Percentiles rank a stretch among this genome's conserved stretches.
Evolutionary conservation across 2,113 vertebrate species (phyloP).

Genomic region (Scartelaos histophorus): DNA sequence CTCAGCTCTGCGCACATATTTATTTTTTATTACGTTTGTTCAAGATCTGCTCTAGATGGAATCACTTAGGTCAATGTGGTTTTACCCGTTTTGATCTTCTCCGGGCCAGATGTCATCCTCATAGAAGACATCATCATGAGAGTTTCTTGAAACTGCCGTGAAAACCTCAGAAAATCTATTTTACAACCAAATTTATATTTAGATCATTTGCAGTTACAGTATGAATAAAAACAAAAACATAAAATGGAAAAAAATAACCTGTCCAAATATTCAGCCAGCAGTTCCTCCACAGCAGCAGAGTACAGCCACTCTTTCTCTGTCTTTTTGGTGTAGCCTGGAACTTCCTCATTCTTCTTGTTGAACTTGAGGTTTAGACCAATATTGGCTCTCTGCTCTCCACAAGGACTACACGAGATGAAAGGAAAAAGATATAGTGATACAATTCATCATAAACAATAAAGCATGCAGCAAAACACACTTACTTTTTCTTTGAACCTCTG

Average conservation of each 20-base stretch:
- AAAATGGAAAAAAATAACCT: constrained; percentile 70
- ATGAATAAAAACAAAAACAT: not conserved
- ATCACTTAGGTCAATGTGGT: not conserved
- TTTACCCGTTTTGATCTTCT: constrained; percentile 90
- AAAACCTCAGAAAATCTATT: constrained; percentile 91
- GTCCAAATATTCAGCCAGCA: constrained; percentile 93
- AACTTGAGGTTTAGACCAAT: constrained; percentile 97
- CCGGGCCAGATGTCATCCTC: constrained; percentile 97
- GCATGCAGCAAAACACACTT: constrained; percentile 53
- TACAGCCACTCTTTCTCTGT: constrained; percentile 97
- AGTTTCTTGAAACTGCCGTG: constrained; percentile 85
- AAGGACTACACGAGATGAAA: constrained; percentile 78
- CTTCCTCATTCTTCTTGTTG: constrained; percentile 99
- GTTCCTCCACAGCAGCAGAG: constrained; percentile 89
- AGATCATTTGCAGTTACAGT: not conserved
- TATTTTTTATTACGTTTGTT: not conserved
- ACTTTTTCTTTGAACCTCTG: constrained; percentile 95
- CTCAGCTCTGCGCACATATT: constrained; percentile 50
- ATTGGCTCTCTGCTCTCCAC: constrained; percentile 94
- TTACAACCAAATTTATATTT: not conserved
- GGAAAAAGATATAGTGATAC: not conserved
- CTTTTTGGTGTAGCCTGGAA: constrained; percentile 96
- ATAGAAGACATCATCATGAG: constrained; percentile 94
- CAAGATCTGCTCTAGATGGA: not conserved
- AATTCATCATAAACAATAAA: not conserved